Conservation (phyloP, 2,113 vertebrate species). For the Anhinga anhinga region DNA sequence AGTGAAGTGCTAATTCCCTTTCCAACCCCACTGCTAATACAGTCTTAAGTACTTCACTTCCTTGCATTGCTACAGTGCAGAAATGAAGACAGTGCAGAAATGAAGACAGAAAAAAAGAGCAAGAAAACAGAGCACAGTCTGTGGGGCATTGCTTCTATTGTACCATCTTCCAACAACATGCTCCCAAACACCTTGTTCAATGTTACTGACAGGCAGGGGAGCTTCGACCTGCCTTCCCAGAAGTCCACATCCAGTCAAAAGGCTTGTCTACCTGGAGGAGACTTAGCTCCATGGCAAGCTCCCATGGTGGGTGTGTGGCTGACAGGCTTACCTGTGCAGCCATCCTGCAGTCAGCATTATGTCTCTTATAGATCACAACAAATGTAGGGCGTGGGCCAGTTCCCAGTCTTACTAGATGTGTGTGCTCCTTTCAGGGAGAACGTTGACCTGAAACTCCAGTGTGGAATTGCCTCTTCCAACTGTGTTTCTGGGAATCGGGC, state of each 20-base stretch:
- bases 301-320: background rate
- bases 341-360: background rate
- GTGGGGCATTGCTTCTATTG: background rate
- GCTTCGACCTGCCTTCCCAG: background rate
- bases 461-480: background rate
- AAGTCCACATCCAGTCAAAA: background rate
- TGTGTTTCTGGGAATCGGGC: background rate
- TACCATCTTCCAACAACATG: background rate
- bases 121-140: background rate
- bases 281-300: background rate
- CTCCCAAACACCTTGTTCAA: background rate
- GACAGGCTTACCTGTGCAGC: background rate
- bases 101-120: background rate
- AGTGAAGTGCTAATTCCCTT: background rate
- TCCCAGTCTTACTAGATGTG: background rate
- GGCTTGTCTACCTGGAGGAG: background rate
- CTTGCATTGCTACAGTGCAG: background rate
- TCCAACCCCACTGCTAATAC: background rate
- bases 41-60: background rate
- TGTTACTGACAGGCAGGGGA: background rate
- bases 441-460: background rate
- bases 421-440: background rate
- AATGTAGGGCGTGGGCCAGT: background rate
- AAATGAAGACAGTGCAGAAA: background rate
- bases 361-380: background rate